Base-by-base conservation (phyloP, 2,113 vertebrate species). In the Piliocolobus tephrosceles region DNA sequence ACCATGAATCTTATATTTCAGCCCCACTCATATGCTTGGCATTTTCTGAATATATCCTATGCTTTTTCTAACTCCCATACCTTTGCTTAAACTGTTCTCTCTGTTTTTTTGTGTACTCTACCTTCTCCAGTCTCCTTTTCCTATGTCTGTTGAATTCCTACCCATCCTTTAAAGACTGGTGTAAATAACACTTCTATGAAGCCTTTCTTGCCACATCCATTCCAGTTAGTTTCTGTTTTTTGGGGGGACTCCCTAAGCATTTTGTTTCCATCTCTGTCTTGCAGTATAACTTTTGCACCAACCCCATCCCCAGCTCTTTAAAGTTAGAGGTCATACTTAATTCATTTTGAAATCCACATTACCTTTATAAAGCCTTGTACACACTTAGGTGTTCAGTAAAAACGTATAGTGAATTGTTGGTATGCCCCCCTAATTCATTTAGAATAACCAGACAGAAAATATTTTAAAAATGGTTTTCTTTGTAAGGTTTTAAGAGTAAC, bases 401-500 rank as follows among this genome's bases (percentile, higher is more conserved):
- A 95, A 43, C 43, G 3, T 79, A 22, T 40, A 8, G 8, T 50
- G 70, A 76, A 12, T 78, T 92, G 17, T 86, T 94, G 80, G 12
- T 61, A 32, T 94, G 72, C 43, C 78, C 23, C 14, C 30, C 22
- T 84, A 73, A 93, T 92, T 89, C 73, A 52, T 82, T 91, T 80
- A 73, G 47, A 88, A 73, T 27, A 93, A 45, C 17, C 88, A 87
- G 55, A 27, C 40, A 91, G 55, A 58, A 90, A 90, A 76, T 95
- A 90, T 82, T 95, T 94, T 87, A 3, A 75, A 92, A 95, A 70
- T 50, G 18, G 52, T 61, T 87, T 93, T 92, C 40, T 92, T 82
- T 79, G 12, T 90, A 66, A 96, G 32, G 30, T 96, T 95, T 86
- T 97, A 76, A 78, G 57, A 12, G 27, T 93, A 93, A 91, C 35